Evolutionary conservation across 2,888 invertebrate genomes (phyloP).

Genomic region (Eilema caniola): DNA sequence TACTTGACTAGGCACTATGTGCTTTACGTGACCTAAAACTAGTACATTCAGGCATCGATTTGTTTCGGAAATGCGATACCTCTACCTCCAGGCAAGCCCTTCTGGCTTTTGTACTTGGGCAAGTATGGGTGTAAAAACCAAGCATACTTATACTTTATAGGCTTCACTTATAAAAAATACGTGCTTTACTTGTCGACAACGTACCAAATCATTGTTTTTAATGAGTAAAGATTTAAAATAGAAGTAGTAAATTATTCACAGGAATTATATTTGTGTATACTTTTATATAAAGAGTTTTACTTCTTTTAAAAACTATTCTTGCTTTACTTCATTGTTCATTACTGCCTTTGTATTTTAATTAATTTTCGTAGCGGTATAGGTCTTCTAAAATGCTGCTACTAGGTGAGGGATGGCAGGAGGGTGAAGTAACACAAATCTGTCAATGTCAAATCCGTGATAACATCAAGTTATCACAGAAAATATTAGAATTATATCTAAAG

Average conservation of each 20-base stretch:
- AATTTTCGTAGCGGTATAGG: background rate
- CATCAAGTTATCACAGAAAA: no score
- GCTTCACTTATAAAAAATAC: background rate
- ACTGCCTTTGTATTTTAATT: background rate
- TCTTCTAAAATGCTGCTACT: no score
- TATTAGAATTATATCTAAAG: no score
- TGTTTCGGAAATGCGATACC: constrained; percentile 21
- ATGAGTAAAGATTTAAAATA: background rate
- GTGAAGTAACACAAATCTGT: no score
- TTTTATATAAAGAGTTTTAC: background rate
- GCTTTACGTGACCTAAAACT: constrained; percentile 18
- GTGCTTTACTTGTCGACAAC: no score
- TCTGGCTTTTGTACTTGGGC: background rate
- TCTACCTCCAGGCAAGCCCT: constrained; percentile 7
- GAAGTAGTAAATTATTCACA: background rate
- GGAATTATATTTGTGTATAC: background rate
- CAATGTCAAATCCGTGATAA: no score
- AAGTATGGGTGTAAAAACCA: constrained; percentile 5
- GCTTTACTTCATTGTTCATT: background rate
- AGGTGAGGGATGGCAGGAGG: background rate
- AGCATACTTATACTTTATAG: background rate
- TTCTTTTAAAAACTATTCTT: no score
- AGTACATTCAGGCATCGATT: constrained; percentile 14
- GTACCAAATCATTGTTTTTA: background rate
- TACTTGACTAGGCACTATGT: background rate